Base-by-base conservation (phyloP, 2,888 invertebrate genomes). In the Drosophila maculinotata region DNA sequence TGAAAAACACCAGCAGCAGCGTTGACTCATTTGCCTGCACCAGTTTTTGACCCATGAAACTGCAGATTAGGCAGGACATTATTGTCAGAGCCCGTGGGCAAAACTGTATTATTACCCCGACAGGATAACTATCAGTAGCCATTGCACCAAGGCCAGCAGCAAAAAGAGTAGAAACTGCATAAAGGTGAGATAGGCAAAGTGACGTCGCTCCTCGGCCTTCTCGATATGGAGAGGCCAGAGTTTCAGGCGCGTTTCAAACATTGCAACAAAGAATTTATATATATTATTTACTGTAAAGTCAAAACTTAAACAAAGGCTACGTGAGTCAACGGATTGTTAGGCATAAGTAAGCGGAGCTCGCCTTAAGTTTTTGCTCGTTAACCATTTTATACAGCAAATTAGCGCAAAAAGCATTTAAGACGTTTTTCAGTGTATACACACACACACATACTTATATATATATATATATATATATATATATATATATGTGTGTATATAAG, bases 181-280 rank as follows among this genome's bases (percentile, higher is more conserved):
- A 12, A 62, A 57, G 3, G 57, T 64, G 1, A 2, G 44, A 1
- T 12, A 39, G 1, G 66, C 51, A 12, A 64, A 68, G 0, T 31
- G n/a, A 0, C 63, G 56, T 1, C 81, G 60, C 7, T 65, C 44
- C 1, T 25, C 20, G 0, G 54, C 20, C 7, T 38, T 51, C 33
- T 79, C 82, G 12, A 38, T 0, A 1, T 12, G 8, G 1, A 56
- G 48, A 6, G 48, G 25, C 76, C 63, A 59, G 9, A 77, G 1
- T 6, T 25, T 10, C 1, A 47, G 17, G 5, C 39, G 44, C 2
- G 47, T 9, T 25, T 76, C 54, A 26, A 84, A 69, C 84, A 79
- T 79, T 23, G 33, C 23, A 20, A 49, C 53, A 31, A 8, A 20
- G 26, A 42, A 60, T 58, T 78, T 12, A 31, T 31, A 25, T 12